phyloP scores from a whole-genome alignment of 2,113 vertebrate genomes.

The Sterna hirundo region DNA sequence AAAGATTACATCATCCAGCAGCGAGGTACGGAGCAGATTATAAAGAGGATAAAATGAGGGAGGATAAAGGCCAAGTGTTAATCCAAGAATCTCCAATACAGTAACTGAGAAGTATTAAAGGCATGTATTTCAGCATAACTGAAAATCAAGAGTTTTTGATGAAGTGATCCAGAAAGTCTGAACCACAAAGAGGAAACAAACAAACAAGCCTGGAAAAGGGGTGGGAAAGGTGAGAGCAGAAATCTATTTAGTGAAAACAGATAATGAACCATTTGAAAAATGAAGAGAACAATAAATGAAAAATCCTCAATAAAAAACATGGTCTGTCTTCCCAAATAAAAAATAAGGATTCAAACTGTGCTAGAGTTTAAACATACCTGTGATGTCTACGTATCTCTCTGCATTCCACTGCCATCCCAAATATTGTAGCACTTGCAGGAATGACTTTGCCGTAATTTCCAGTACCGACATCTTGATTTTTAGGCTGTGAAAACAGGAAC shows the following conservation, averaged over 20 bases:
- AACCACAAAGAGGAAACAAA: neutral
- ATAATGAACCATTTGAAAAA: neutral
- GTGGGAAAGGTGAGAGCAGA: neutral
- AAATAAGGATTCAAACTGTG: neutral
- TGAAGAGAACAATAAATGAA: neutral
- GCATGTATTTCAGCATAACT: neutral
- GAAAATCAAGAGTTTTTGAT: neutral
- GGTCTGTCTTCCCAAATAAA: neutral
- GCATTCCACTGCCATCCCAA: conserved; percentile 91
- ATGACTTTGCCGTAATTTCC: conserved; percentile 89
- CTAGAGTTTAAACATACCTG: conserved; percentile 73
- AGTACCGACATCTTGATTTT: conserved; percentile 48
- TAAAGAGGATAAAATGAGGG: neutral
- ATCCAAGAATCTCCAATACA: neutral
- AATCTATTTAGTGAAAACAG: neutral
- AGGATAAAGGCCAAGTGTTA: neutral
- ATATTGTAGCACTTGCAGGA: conserved; percentile 89
- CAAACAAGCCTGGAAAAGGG: neutral
- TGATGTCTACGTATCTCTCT: conserved; percentile 93
- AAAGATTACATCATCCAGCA: neutral
- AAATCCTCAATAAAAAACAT: neutral
- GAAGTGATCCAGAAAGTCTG: neutral
- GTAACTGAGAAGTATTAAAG: neutral
- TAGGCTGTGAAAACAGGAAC: conserved; percentile 60
- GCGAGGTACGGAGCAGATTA: neutral